Conservation (phyloP, 2,888 invertebrate species). For the Carterocephalus palaemon region DNA sequence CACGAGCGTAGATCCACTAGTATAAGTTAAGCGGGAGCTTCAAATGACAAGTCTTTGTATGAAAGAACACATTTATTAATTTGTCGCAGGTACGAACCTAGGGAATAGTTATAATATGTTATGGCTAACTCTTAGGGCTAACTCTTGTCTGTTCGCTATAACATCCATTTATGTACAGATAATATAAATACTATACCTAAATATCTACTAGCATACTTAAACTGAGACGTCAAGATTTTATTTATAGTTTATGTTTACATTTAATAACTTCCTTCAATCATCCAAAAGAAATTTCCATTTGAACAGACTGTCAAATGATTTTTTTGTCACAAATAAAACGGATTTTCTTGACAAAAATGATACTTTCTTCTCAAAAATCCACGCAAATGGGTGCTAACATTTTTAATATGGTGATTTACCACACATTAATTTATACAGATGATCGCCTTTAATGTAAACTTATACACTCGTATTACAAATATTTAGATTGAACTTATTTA, state of each 20-base stretch:
- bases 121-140: slow-evolving; percentile 24
- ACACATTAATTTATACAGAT: neutral
- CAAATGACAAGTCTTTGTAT: slow-evolving; percentile 28
- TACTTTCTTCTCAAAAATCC: no score
- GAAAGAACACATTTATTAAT: slow-evolving; percentile 48
- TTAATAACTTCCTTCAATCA: no score
- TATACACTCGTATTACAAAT: slow-evolving; percentile 6
- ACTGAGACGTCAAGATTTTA: no score
- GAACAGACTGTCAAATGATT: no score
- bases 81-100: slow-evolving; percentile 34
- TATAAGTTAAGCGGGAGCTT: no score
- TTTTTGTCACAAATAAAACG: no score
- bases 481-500: slow-evolving; percentile 9
- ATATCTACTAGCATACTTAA: slow-evolving; percentile 3
- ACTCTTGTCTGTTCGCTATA: slow-evolving; percentile 11
- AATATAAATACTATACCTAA: slow-evolving; percentile 20
- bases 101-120: slow-evolving; percentile 23
- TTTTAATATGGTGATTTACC: no score
- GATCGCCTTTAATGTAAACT: neutral
- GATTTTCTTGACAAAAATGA: no score
- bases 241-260: no score
- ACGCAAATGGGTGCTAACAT: no score
- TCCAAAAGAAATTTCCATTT: no score
- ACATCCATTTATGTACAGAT: slow-evolving; percentile 28
- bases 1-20: no score